Percentiles rank a stretch among this genome's conserved stretches.
Evolutionary conservation across 2,113 vertebrate genomes (phyloP).

Genomic region (Meriones unguiculatus): DNA sequence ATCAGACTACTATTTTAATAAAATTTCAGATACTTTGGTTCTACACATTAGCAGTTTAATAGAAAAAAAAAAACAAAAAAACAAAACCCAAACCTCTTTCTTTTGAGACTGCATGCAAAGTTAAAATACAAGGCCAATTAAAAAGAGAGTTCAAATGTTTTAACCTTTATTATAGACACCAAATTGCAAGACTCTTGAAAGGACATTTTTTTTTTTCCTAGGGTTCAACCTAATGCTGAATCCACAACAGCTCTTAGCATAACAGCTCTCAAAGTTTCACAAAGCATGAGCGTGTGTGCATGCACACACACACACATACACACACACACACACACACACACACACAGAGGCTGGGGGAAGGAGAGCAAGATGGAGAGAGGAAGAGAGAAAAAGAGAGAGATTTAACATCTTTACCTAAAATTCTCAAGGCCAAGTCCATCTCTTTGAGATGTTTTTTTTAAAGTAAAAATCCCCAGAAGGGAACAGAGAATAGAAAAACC

Average conservation of each 20-base stretch:
- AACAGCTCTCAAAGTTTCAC: conserved; percentile 34
- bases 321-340: not conserved
- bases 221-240: conserved; percentile 22
- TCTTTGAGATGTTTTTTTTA: not conserved
- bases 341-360: too few species aligned
- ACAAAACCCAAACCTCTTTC: conserved; percentile 7
- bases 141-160: conserved; percentile 66
- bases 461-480: conserved; percentile 32
- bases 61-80: not conserved
- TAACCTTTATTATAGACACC: conserved; percentile 63
- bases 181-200: conserved; percentile 50
- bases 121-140: conserved; percentile 70
- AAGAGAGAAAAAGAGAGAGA: not conserved
- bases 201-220: not conserved
- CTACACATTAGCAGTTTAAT: conserved; percentile 72
- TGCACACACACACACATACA: not conserved
- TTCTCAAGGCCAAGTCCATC: not conserved
- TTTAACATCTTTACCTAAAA: not conserved
- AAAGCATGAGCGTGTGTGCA: not conserved
- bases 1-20: conserved; percentile 81
- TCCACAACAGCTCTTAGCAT: conserved; percentile 8
- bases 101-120: not conserved
- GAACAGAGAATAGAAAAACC: not conserved
- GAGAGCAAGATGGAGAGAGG: too few species aligned
- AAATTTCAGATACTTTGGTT: conserved; percentile 81